phyloP scores from a whole-genome alignment of 2,797 vertebrate species.

The Platalea minor region DNA sequence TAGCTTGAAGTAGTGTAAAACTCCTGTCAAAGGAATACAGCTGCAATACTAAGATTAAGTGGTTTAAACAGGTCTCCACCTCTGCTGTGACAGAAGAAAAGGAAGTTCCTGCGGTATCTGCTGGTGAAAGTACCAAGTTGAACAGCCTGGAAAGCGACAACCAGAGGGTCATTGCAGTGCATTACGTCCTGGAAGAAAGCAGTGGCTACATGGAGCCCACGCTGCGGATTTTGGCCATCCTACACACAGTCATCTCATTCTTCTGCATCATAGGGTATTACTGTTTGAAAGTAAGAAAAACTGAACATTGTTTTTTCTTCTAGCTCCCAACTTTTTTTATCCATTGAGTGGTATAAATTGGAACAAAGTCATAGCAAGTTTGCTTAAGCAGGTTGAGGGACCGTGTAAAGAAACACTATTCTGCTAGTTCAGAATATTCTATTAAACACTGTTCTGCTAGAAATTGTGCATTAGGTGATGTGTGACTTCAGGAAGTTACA shows the following conservation, averaged over 20 bases:
- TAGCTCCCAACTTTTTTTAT: background rate
- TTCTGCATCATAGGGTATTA: conserved; percentile 98
- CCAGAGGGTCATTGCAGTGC: conserved; percentile 76
- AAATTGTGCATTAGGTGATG: background rate
- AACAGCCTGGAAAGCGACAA: conserved; percentile 67
- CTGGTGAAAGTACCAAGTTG: conserved; percentile 70
- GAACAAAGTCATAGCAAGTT: background rate
- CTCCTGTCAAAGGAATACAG: background rate
- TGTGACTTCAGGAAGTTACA: background rate
- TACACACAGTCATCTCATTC: conserved; percentile 95
- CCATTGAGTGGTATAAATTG: background rate
- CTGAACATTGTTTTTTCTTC: background rate
- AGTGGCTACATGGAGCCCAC: conserved; percentile 97
- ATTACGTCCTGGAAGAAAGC: conserved; percentile 94
- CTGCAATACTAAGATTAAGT: background rate
- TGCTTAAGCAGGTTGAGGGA: background rate
- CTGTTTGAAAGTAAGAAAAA: conserved; percentile 85
- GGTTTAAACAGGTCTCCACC: conserved; percentile 86
- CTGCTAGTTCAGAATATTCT: background rate
- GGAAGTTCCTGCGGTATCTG: conserved; percentile 71
- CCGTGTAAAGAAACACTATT: background rate
- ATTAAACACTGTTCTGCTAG: background rate
- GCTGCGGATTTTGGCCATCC: conserved; percentile 85
- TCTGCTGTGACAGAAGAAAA: conserved; percentile 87
- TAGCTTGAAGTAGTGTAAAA: background rate